Base-by-base conservation (phyloP, 2,113 vertebrate species). In the Cyprinodon tularosa region DNA sequence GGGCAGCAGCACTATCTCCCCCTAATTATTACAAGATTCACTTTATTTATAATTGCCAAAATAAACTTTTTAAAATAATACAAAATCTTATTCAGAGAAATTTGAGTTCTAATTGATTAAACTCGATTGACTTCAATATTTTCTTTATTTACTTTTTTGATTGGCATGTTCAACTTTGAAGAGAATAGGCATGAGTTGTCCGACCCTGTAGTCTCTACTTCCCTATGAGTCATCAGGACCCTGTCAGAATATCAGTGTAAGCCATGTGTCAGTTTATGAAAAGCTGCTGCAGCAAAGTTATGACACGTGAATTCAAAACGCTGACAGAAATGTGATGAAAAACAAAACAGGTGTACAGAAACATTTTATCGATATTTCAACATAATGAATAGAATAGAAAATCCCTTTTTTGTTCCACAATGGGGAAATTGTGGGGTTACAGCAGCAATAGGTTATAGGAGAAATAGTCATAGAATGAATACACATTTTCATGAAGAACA, bases 221-320 rank as follows among this genome's bases (percentile, higher is more conserved):
- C 38, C 72, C 59, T 36, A 78, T 64, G 63, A 57, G 62, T 63
- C 42, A 68, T 4, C 67, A 44, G 0, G 61, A 14, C 12, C 50
- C 14, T n/a, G 45, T 53, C 42, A 76, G 66, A 80, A 67, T 60
- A 37, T 36, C 68, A 4, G 9, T 39, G 69, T 76, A 78, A 78
- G 36, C 67, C 77, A 70, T 10, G 36, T 36, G 22, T 69, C 29
- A 50, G 9, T 71, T 57, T 74, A 62, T 53, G 53, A 60, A 72
- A 40, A 40, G 72, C 75, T 72, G 66, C 12, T 62, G 4, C 62
- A 59, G 74, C 74, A n/a, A 3, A 36, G 59, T 50, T 57, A 39
- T 66, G 77, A 69, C 39, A 62, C 60, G 86, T 66, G 62, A 29
- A n/a, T 42, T 17, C 36, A 44, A 76, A 68, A 76, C 0, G 45